A percentile compares a stretch with the other conserved stretches of the same genome.
Evolutionary conservation across 2,113 vertebrate species (phyloP).

Genomic region (Lamprotornis superbus): DNA sequence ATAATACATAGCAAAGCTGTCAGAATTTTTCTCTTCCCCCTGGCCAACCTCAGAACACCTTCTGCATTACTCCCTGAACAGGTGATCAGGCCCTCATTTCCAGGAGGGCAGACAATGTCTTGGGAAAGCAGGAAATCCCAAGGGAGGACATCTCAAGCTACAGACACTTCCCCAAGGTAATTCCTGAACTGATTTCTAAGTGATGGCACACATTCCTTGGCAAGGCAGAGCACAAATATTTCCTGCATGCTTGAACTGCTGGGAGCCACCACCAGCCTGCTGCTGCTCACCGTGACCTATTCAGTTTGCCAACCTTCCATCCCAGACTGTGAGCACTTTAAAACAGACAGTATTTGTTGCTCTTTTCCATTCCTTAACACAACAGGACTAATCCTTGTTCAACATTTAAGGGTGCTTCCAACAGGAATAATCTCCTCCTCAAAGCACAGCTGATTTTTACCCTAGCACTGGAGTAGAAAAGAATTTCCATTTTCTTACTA

Average conservation of each 20-base stretch:
- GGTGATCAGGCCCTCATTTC: background rate
- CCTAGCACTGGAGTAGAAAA: background rate
- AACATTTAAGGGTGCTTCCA: conserved; percentile 12
- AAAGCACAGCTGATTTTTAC: background rate
- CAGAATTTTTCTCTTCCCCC: background rate
- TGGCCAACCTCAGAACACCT: background rate
- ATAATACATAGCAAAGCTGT: background rate
- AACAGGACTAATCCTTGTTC: background rate
- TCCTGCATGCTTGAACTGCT: background rate
- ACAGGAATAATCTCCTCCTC: background rate
- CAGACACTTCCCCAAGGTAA: conserved; percentile 11
- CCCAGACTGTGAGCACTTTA: background rate
- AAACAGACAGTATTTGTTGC: conserved; percentile 9
- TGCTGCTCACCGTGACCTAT: background rate
- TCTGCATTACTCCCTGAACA: background rate
- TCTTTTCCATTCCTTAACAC: conserved; percentile 19
- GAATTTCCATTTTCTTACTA: background rate
- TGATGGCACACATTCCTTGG: conserved; percentile 10
- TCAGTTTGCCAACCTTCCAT: background rate
- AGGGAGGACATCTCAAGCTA: background rate
- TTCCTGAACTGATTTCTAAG: background rate
- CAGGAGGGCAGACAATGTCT: rapidly evolving
- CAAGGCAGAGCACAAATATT: conserved; percentile 13
- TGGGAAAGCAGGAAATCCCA: background rate
- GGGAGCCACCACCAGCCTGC: conserved; percentile 34